phyloP scores from a whole-genome alignment of 2,888 invertebrate species.

The Agriopis marginaria region DNA sequence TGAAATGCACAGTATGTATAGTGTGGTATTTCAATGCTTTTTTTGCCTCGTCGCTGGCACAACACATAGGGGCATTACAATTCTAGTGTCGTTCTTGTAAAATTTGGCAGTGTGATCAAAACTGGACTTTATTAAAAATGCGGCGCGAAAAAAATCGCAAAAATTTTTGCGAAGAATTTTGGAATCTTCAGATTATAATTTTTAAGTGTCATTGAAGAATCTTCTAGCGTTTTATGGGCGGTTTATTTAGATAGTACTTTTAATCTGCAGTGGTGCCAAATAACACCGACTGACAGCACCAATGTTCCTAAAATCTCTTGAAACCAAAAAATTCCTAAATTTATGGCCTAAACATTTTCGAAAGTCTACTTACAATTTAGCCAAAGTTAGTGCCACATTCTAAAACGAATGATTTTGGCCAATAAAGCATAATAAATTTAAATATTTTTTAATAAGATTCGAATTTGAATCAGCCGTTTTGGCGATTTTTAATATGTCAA shows the following conservation, averaged over 20 bases:
- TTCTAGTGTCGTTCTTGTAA: no score
- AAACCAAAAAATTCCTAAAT: slow-evolving; percentile 24
- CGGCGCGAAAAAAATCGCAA: no score
- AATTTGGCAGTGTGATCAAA: no score
- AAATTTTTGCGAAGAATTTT: no score
- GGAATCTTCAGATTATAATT: background rate
- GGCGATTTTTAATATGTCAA: background rate
- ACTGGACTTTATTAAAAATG: no score
- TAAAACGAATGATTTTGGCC: slow-evolving; percentile 15
- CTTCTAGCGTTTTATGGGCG: background rate
- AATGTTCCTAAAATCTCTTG: slow-evolving; percentile 53
- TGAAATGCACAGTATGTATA: no score
- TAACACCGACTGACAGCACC: slow-evolving; percentile 37
- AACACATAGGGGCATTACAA: background rate
- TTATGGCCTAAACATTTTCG: slow-evolving; percentile 51
- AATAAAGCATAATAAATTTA: background rate
- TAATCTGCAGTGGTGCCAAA: slow-evolving; percentile 55
- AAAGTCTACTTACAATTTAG: slow-evolving; percentile 38
- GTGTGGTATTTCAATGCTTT: no score
- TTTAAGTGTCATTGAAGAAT: background rate
- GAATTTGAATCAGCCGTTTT: background rate
- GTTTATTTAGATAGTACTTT: slow-evolving; percentile 47
- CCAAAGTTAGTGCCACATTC: slow-evolving; percentile 52
- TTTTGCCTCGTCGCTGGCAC: background rate
- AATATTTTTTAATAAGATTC: background rate